phyloP scores from a whole-genome alignment of 2,888 invertebrate species.

The Anticlea derivata region DNA sequence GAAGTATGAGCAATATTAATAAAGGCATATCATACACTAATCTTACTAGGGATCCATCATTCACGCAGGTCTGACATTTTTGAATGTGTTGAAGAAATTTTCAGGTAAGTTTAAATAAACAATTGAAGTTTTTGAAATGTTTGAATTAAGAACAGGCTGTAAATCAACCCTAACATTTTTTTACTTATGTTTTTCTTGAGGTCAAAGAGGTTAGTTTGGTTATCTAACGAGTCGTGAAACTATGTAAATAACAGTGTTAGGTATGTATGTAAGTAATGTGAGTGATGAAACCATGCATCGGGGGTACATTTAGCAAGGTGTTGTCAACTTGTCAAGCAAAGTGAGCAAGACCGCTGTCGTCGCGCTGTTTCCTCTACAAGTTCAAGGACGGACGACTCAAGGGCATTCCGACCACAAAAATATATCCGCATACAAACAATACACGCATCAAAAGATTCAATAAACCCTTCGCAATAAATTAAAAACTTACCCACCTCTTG shows the following conservation, averaged over 20 bases:
- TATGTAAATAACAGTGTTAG: constrained; percentile 27
- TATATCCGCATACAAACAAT: constrained; percentile 30
- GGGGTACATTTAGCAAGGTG: background rate
- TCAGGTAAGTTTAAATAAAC: constrained; percentile 20
- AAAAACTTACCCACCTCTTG: constrained; percentile 91
- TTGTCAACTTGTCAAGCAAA: background rate
- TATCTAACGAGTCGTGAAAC: constrained; percentile 57
- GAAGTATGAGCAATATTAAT: constrained; percentile 52
- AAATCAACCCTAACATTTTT: constrained; percentile 14
- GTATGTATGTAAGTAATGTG: background rate
- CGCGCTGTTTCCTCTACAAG: constrained; percentile 50
- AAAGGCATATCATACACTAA: constrained; percentile 37
- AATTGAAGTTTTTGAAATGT: background rate
- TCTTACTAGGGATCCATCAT: constrained; percentile 49
- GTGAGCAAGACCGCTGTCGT: constrained; percentile 41
- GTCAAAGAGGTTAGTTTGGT: constrained; percentile 69
- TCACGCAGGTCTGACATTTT: constrained; percentile 42
- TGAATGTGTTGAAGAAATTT: background rate
- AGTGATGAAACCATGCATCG: background rate
- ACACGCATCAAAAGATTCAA: background rate
- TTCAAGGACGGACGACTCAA: constrained; percentile 76
- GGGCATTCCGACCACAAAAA: constrained; percentile 51
- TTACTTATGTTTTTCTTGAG: constrained; percentile 38
- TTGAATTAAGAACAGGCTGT: constrained; percentile 6
- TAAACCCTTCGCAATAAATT: constrained; percentile 32